Conservation (phyloP, 2,797 vertebrate genomes). For the Loris lydekkerianus region DNA sequence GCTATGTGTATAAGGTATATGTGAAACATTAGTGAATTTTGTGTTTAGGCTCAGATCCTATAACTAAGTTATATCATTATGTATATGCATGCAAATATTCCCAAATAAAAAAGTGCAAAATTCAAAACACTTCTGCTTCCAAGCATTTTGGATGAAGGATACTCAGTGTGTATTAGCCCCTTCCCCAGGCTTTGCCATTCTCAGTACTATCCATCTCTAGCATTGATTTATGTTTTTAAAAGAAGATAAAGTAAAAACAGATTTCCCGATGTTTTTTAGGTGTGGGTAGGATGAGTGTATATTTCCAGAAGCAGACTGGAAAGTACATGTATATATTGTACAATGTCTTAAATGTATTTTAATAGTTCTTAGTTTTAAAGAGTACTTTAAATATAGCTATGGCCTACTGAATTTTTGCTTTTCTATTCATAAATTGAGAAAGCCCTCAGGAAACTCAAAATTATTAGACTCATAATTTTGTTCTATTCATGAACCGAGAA, state of each 20-base stretch:
- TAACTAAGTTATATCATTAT: background rate
- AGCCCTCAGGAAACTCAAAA: background rate
- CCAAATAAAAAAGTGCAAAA: background rate
- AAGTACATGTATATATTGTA: background rate
- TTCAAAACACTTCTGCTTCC: background rate
- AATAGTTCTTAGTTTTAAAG: slow-evolving; percentile 1
- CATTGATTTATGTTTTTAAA: slow-evolving; percentile 47
- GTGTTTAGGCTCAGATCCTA: background rate
- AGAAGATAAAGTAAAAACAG: slow-evolving; percentile 10
- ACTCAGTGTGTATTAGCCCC: background rate
- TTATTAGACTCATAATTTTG: background rate
- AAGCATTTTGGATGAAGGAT: background rate
- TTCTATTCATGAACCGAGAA: background rate
- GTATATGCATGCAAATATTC: background rate
- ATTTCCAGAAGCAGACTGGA: slow-evolving; percentile 35
- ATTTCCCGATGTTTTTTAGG: slow-evolving; percentile 5
- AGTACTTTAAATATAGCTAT: background rate
- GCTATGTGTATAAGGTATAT: background rate
- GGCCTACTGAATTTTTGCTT: slow-evolving; percentile 15
- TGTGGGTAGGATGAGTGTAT: background rate
- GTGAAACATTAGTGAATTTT: background rate
- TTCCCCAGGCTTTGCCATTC: background rate
- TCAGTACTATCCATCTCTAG: background rate
- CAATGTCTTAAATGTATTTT: slow-evolving; percentile 9
- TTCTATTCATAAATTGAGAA: background rate